Evolutionary conservation across 1,140 invertebrate genomes (phyloP).

Genomic region (Brachionus calyciflorus): DNA sequence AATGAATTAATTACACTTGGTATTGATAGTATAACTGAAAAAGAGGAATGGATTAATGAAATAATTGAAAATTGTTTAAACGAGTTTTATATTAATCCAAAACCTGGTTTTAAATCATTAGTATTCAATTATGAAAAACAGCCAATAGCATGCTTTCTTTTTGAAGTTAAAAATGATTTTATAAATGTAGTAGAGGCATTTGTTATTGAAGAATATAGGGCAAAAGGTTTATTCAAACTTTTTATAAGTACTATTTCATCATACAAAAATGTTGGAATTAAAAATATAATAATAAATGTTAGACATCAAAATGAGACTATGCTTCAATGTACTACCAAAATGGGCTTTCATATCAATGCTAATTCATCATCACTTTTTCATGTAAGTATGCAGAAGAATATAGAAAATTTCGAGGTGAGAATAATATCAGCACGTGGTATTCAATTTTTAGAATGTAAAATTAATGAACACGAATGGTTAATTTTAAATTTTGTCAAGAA

Average conservation of each 20-base stretch:
- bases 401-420: neutral
- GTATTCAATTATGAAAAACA: neutral
- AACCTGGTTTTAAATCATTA: neutral
- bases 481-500: neutral
- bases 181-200: neutral
- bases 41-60: neutral
- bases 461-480: neutral
- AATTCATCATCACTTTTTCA: neutral
- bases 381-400: neutral
- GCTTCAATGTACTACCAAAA: neutral
- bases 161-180: neutral
- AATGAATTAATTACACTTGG: neutral
- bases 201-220: neutral
- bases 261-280: neutral
- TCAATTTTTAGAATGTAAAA: slow-evolving; percentile 1
- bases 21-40: neutral
- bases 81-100: neutral
- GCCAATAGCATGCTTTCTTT: neutral
- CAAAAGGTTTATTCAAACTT: neutral
- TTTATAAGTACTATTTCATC: slow-evolving; percentile 2
- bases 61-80: neutral
- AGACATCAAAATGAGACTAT: neutral
- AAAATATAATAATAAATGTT: slow-evolving; percentile 1
- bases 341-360: neutral
- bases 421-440: neutral